A percentile compares a stretch with the other conserved stretches of the same genome.
phyloP scores from a whole-genome alignment of 2,888 invertebrate species.

The Blera fallax region DNA sequence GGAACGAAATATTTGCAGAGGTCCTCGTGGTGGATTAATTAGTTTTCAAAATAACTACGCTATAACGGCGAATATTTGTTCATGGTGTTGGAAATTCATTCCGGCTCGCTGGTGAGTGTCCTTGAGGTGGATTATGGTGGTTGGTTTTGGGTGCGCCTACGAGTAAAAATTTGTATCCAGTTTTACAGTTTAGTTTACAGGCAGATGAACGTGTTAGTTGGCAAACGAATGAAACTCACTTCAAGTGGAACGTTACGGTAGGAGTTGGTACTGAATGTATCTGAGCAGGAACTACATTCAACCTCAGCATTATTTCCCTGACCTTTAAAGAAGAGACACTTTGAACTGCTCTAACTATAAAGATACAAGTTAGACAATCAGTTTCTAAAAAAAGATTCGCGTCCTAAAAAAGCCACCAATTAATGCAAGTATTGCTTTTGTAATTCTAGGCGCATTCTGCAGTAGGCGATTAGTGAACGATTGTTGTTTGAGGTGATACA shows the following conservation, averaged over 20 bases:
- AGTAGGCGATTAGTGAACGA: no score
- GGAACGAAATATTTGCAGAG: slow-evolving; percentile 17
- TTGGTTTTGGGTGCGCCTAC: neutral
- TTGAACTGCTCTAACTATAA: no score
- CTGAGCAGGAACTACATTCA: neutral
- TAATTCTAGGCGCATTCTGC: no score
- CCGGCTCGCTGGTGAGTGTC: neutral
- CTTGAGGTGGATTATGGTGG: neutral
- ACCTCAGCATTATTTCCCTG: no score
- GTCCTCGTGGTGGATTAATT: slow-evolving; percentile 43
- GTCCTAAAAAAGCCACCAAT: no score
- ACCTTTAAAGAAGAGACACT: no score
- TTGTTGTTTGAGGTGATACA: no score
- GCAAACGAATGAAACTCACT: neutral
- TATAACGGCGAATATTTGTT: neutral
- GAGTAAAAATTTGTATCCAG: neutral
- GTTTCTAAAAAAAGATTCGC: no score
- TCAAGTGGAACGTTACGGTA: neutral
- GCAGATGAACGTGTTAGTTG: neutral
- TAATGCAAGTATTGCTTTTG: no score
- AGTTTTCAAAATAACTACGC: slow-evolving; percentile 44
- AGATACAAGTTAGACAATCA: no score
- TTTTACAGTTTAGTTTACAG: neutral
- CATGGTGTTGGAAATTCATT: slow-evolving; percentile 18
- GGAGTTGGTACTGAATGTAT: neutral